Conservation (phyloP, 2,113 vertebrate genomes). For the Scophthalmus maximus region DNA sequence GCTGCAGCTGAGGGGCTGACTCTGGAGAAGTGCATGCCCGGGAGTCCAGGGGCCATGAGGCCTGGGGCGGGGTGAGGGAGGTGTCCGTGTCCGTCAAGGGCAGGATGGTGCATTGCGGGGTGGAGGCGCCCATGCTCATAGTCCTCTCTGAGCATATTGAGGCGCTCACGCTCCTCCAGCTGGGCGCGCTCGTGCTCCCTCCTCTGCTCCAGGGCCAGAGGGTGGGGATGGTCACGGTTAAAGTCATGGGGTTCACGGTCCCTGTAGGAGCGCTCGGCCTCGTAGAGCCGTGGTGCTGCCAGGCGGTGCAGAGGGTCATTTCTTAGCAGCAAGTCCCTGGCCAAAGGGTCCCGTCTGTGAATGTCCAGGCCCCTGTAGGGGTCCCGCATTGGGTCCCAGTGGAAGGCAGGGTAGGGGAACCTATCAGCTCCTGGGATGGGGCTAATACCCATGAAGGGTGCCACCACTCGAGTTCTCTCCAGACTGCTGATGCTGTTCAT, state of each 20-base stretch:
- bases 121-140: slow-evolving; percentile 93
- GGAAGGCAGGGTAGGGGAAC: slow-evolving; percentile 95
- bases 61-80: slow-evolving; percentile 89
- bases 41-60: slow-evolving; percentile 90
- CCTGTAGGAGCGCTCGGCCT: slow-evolving; percentile 92
- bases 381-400: slow-evolving; percentile 97
- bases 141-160: slow-evolving; percentile 95
- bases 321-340: slow-evolving; percentile 90
- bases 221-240: slow-evolving; percentile 88
- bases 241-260: slow-evolving; percentile 96
- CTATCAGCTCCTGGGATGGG: slow-evolving; percentile 95
- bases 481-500: slow-evolving; percentile 92
- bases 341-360: slow-evolving; percentile 86
- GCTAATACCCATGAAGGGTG: slow-evolving; percentile 96
- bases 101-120: slow-evolving; percentile 87
- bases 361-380: slow-evolving; percentile 94
- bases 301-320: slow-evolving; percentile 93
- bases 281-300: slow-evolving; percentile 88
- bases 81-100: slow-evolving; percentile 92
- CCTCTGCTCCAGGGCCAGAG: slow-evolving; percentile 89
- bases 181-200: slow-evolving; percentile 91
- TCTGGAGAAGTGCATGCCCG: slow-evolving; percentile 96
- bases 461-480: slow-evolving; percentile 97
- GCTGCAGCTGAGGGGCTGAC: slow-evolving; percentile 87
- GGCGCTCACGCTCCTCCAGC: slow-evolving; percentile 90